These are phyloP conservation scores for Podarcis raffonei DNA, from an alignment of 2,113 vertebrate genomes.

Conservation along the genomic window DNA sequence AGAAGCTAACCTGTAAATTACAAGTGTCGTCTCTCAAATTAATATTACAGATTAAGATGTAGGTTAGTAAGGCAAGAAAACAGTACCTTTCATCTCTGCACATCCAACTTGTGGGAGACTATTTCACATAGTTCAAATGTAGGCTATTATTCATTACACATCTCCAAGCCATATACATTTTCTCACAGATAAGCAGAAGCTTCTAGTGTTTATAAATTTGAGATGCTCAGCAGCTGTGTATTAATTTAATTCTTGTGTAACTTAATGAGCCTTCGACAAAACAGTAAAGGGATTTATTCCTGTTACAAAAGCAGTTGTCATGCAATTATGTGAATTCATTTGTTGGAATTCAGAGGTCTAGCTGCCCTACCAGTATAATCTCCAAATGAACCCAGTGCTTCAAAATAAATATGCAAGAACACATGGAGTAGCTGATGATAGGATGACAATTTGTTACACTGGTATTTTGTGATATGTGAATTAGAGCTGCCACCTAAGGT, in stretches of 20 bases:
- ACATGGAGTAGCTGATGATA: not conserved
- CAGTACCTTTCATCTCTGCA: constrained; percentile 61
- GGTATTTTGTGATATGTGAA: not conserved
- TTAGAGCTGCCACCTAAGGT: not conserved
- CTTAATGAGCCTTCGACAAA: constrained; percentile 69
- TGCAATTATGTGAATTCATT: not conserved
- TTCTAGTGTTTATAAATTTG: constrained; percentile 83
- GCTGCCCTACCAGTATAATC: not conserved
- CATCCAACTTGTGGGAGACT: constrained; percentile 60
- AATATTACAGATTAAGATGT: constrained; percentile 67
- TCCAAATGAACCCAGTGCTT: not conserved
- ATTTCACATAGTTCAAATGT: constrained; percentile 58
- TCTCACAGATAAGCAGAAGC: constrained; percentile 79
- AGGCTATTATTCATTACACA: constrained; percentile 58
- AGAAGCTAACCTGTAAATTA: constrained; percentile 52
- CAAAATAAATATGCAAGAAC: not conserved
- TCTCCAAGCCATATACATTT: constrained; percentile 79
- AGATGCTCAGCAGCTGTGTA: constrained; percentile 76
- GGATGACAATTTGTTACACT: not conserved
- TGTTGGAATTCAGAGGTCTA: not conserved
- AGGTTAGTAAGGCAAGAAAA: constrained; percentile 69
- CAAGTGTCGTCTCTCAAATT: constrained; percentile 58
- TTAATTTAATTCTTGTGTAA: constrained; percentile 72
- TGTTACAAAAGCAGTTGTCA: not conserved
- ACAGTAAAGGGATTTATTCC: constrained; percentile 27